Evolutionary conservation across 1,140 invertebrate species (phyloP), one percentile per base, ranked within the genome.

Genomic region (Lithobius niger): DNA sequence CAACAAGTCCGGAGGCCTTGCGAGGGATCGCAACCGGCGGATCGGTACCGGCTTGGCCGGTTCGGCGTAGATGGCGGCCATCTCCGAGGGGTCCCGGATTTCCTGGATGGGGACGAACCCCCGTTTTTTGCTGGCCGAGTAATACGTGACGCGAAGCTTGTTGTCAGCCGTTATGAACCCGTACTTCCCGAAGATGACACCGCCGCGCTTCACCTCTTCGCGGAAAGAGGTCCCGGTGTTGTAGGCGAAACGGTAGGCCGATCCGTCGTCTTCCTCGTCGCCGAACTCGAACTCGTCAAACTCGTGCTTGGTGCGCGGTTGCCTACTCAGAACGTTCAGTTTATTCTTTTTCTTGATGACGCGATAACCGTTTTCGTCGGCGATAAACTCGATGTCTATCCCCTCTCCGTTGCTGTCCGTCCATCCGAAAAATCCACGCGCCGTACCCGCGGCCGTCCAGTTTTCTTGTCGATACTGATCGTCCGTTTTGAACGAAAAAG

Each of bases 141-240:
- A 54, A 22, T 45, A 18, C 2, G 45, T 25, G 26, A 54, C 40
- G 18, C 18, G 21, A 3, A 54, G 10, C 3, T 25, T 3, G 16
- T 27, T 25, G 24, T 54, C 26, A 15, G 36, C 52, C 15, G 16
- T 25, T 3, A 54, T 43, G 24, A 48, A 54, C 6, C 52, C 52
- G 26, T 54, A 54, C 27, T 54, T 54, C 3, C 52, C 52, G 22
- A 44, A 54, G 4, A 54, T 47, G 3, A 54, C 4, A 44, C 52
- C 52, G n/a, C 26, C 21, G 6, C 52, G 3, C 40, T 48, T 54
- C 24, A 44, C 13, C 24, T 54, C 52, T 10, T 44, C 52, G 18
- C 52, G 31, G 27, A 54, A 54, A 44, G 36, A 3, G 18, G 13
- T 54, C 6, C 36, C 52, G 16, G 40, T 54, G 22, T 21, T 26